Evolutionary conservation across 2,113 vertebrate genomes (phyloP).

Genomic region (Ochotona princeps): DNA sequence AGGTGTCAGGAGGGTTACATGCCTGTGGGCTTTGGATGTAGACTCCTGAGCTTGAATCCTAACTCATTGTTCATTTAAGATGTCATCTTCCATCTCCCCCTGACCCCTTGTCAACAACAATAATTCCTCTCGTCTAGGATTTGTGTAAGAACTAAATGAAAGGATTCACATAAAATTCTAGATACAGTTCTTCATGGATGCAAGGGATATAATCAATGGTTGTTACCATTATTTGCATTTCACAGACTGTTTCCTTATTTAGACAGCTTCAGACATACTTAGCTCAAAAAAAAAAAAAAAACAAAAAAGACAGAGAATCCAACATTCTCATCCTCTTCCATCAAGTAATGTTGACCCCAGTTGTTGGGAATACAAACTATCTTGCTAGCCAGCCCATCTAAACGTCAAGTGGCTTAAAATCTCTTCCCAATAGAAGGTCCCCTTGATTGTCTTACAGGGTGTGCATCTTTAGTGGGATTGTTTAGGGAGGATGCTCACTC

Average conservation of each 20-base stretch:
- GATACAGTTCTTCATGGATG: neutral
- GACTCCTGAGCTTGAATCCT: neutral
- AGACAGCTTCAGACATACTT: neutral
- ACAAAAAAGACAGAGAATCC: neutral
- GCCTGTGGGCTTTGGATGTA: neutral
- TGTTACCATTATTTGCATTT: slow-evolving; percentile 17
- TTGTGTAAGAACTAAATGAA: neutral
- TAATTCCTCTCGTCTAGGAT: neutral
- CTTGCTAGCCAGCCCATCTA: neutral
- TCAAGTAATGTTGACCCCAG: neutral
- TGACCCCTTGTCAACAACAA: neutral
- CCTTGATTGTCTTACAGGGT: neutral
- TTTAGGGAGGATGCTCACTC: neutral
- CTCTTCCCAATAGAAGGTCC: neutral
- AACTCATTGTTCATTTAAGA: neutral
- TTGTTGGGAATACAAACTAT: neutral
- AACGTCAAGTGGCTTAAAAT: slow-evolving; percentile 1
- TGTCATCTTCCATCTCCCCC: neutral
- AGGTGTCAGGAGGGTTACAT: neutral
- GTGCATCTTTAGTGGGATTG: neutral
- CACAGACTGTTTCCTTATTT: slow-evolving; percentile 26
- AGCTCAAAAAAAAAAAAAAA: neutral
- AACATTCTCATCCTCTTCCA: neutral
- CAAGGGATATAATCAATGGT: neutral
- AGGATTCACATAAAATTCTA: neutral